Conservation (phyloP, 2,797 vertebrate genomes). For the Cichlasoma orientale region DNA sequence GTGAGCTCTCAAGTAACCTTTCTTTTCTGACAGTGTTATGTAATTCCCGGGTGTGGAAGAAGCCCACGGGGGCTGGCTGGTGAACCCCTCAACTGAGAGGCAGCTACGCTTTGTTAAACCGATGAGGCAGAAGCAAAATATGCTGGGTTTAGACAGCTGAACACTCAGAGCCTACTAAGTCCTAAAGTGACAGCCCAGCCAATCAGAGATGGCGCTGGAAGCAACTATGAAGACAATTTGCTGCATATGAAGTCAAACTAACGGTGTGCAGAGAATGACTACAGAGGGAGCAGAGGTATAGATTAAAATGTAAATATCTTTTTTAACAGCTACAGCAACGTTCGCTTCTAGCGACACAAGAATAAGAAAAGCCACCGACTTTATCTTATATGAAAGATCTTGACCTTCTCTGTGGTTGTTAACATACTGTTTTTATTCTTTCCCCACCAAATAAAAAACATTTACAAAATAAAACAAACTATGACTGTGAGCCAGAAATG, state of each 20-base stretch:
- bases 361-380: neutral
- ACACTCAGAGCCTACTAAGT: slow-evolving; percentile 55
- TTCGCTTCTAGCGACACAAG: neutral
- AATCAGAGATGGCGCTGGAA: slow-evolving; percentile 54
- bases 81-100: slow-evolving; percentile 41
- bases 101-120: slow-evolving; percentile 57
- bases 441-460: neutral
- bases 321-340: slow-evolving; percentile 7
- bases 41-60: slow-evolving; percentile 46
- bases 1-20: slow-evolving; percentile 34
- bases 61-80: slow-evolving; percentile 44
- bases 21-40: slow-evolving; percentile 50
- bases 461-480: neutral
- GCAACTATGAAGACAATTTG: slow-evolving; percentile 37
- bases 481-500: neutral
- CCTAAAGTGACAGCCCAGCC: slow-evolving; percentile 62
- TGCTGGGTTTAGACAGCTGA: slow-evolving; percentile 57
- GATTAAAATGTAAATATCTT: slow-evolving; percentile 25
- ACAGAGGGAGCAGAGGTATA: slow-evolving; percentile 24
- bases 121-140: slow-evolving; percentile 39
- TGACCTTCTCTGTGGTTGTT: neutral
- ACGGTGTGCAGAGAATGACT: slow-evolving; percentile 38
- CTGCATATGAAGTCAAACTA: slow-evolving; percentile 40
- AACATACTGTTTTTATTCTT: neutral
- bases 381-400: neutral